phyloP scores from a whole-genome alignment of 2,797 vertebrate genomes.

The Apogon talboti region DNA sequence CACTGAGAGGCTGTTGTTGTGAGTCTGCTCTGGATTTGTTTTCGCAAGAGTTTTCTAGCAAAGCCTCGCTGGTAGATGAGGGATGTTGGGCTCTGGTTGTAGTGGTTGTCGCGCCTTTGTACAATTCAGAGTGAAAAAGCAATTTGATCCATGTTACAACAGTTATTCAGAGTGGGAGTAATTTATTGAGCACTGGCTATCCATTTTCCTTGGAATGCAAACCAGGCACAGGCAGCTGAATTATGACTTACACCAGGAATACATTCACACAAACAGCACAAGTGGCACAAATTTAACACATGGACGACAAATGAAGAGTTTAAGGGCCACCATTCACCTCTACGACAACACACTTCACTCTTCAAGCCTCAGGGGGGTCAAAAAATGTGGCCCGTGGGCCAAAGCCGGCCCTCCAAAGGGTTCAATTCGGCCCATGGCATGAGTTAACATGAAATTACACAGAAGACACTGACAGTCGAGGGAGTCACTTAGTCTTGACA shows the following conservation, averaged over 20 bases:
- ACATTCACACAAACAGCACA: constrained; percentile 26
- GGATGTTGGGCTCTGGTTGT: constrained; percentile 45
- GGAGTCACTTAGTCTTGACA: too few species aligned
- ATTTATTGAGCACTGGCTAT: constrained; percentile 67
- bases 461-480: too few species aligned
- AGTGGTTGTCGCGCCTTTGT: constrained; percentile 56
- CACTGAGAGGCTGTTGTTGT: constrained; percentile 55
- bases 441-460: too few species aligned
- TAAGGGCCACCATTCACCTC: not conserved
- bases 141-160: constrained; percentile 69
- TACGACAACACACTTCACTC: not conserved
- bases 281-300: constrained; percentile 23
- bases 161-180: constrained; percentile 63
- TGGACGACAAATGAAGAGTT: constrained; percentile 9
- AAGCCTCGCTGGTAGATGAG: constrained; percentile 56
- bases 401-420: too few species aligned
- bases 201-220: constrained; percentile 71
- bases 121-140: constrained; percentile 56
- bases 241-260: constrained; percentile 61
- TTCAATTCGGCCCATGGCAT: too few species aligned
- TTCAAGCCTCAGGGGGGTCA: too few species aligned
- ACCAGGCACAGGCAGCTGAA: constrained; percentile 57
- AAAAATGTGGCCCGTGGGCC: too few species aligned
- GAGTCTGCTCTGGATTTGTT: constrained; percentile 62
- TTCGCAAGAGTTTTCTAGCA: constrained; percentile 59